Conservation (phyloP, 2,113 vertebrate genomes). For the Rhegmatorhina hoffmannsi region DNA sequence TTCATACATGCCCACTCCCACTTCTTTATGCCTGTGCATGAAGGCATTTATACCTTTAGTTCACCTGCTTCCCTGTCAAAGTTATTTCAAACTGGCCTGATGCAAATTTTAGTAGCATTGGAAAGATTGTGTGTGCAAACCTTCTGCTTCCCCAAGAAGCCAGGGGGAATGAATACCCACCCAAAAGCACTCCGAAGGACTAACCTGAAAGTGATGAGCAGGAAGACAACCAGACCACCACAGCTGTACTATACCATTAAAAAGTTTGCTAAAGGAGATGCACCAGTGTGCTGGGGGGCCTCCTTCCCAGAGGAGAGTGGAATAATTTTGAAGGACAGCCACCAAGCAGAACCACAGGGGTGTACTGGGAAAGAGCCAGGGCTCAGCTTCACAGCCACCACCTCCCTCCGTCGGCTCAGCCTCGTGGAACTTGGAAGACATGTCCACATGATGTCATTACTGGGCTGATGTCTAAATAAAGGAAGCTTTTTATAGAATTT, state of each 20-base stretch:
- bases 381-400: not conserved
- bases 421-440: not conserved
- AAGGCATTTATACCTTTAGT: not conserved
- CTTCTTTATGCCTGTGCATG: not conserved
- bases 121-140: accelerated
- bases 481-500: conserved; percentile 56
- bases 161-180: not conserved
- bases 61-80: not conserved
- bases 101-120: not conserved
- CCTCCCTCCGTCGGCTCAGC: not conserved
- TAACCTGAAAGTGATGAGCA: not conserved
- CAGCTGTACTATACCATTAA: not conserved
- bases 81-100: not conserved
- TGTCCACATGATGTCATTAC: conserved; percentile 18
- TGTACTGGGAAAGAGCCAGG: not conserved
- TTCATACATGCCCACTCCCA: accelerated
- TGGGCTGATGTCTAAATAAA: conserved; percentile 29
- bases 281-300: too few relatives aligned
- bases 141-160: not conserved
- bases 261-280: not conserved
- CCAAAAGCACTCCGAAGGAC: not conserved
- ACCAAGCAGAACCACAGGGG: not conserved
- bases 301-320: not conserved
- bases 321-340: not conserved
- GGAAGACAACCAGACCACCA: not conserved